Base-by-base conservation (phyloP, 2,888 invertebrate genomes). In the Tachina fera region DNA sequence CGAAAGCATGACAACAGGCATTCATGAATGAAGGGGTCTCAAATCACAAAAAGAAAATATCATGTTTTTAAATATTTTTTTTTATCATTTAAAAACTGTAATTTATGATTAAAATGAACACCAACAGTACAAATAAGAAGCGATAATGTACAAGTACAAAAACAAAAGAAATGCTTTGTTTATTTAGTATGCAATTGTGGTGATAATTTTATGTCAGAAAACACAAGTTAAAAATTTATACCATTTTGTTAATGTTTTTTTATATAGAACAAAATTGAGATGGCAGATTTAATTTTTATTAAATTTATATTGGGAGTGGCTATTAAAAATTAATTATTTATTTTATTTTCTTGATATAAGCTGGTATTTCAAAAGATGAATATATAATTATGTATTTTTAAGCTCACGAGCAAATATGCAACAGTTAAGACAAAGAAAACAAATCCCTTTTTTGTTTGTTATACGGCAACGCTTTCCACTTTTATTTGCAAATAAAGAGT, bases 101-200 rank as follows among this genome's bases (percentile, higher is more conserved):
- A 81, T 84, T 84, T 81, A 81, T 84, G 77, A 67, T 47, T 68
- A n/a, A 60, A 60, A 70, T 31, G 70, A 14, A n/a, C 8, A 70
- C 70, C 16, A 51, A 70, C 19, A 70, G 14, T 13, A 61, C 11
- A 14, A 45, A 68, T 31, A 49, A 51, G 39, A 16, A 58, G 14
- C 41, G 43, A 70, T 4, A 10, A 19, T 41, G 45, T 72, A 61
- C 41, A 68, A 72, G n/a, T 51, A 61, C 47, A 56, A 39, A 65
- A 47, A 45, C 45, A 76, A 49, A 76, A 51, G 49, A 43, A 6
- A 49, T 58, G 31, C 22, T 63, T 49, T 77, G 60, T 80, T 74
- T 72, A 61, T 65, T 84, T 75, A 70, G 75, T 79, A 84, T 84
- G 74, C 83, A 84, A 74, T 75, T 79, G 79, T 70, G 70, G 56